Evolutionary conservation across 2,888 invertebrate genomes (phyloP), one percentile per base, ranked within the genome.

Genomic region (Himalopsyche tibetana): DNA sequence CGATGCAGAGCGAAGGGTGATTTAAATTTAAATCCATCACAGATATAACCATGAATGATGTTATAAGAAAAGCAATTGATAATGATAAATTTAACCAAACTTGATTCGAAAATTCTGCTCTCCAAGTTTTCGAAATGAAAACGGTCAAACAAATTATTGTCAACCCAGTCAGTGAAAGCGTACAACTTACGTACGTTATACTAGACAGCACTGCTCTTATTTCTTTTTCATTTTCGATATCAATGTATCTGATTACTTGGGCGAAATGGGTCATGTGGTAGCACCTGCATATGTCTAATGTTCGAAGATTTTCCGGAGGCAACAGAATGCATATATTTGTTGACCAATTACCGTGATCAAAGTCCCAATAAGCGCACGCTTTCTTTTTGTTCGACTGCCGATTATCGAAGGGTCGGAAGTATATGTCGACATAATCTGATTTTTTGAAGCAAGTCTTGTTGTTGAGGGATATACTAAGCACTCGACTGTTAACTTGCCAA

Each of bases 221-320:
- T 45, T 82, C 85, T 85, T 92, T 91, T n/a, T 92, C 91, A 84
- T 6, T 87, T 84, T 19, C 86, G 84, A 19, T 87, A 1, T 38
- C 88, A 81, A 15, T 74, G 74, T 17, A 83, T n/a, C 92, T 90
- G 19, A 94, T 91, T 4, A 94, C 90, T 88, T 94, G 92, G 0
- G 94, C 94, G 89, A 95, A 94, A 90, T 95, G 94, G 0, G 94
- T 94, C 82, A 95, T 91, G 89, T 95, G 95, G 45, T 91, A 90
- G 90, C 94, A 94, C 11, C 92, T 90, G 89, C 95, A 95, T 36
- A 92, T 91, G 89, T 94, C 94, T 55, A 93, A 90, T 84, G 89
- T 89, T 5, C 91, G 91, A 0, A 89, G 88, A 55, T 90, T 89
- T 1, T 89, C 88, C 0, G 90, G 90, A 9, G 90, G 90, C 42